Evolutionary conservation across 2,888 invertebrate genomes (phyloP).

Genomic region (Hylaea fasciaria): DNA sequence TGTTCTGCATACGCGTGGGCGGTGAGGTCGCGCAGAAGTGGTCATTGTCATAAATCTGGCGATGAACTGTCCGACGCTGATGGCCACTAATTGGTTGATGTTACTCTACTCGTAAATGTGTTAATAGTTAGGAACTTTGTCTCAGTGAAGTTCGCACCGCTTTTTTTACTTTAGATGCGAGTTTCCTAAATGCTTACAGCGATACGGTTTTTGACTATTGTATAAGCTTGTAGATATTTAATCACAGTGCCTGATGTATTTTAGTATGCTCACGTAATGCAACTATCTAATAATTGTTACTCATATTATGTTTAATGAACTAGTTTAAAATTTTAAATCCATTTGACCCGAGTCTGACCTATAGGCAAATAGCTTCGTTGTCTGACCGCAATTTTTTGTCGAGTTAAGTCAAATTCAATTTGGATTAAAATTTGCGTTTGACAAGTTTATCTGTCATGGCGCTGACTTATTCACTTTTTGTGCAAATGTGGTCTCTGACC

Average conservation of each 20-base stretch:
- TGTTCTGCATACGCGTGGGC: slow-evolving; percentile 27
- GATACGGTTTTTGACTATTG: neutral
- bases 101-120: slow-evolving; percentile 3
- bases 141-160: neutral
- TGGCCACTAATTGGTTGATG: slow-evolving; percentile 25
- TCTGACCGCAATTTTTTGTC: slow-evolving; percentile 3
- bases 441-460: neutral
- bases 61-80: slow-evolving; percentile 21
- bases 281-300: neutral
- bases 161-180: neutral
- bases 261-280: slow-evolving; percentile 9
- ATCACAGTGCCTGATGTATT: neutral
- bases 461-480: neutral
- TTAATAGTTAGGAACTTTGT: slow-evolving; percentile 8
- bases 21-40: slow-evolving; percentile 32
- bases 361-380: too few species aligned
- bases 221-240: neutral
- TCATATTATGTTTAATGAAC: too few species aligned
- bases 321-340: too few species aligned
- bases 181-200: neutral
- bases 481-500: neutral
- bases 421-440: slow-evolving; percentile 1
- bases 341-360: slow-evolving; percentile 3
- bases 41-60: slow-evolving; percentile 29
- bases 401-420: neutral